phyloP scores from a whole-genome alignment of 2,888 invertebrate species.

The Drosophila nr. fundita region DNA sequence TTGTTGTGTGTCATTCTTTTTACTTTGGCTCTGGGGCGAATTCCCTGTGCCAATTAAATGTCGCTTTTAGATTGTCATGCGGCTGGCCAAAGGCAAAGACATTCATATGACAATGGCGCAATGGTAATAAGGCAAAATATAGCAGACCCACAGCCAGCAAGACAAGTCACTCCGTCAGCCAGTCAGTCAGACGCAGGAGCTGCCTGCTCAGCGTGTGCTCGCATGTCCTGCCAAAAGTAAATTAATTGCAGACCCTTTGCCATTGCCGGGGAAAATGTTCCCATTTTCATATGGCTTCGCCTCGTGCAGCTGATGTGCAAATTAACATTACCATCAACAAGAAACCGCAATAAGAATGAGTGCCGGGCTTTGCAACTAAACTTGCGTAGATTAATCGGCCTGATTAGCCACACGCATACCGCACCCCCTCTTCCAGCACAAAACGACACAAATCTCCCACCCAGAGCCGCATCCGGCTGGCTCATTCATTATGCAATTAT shows the following conservation, averaged over 20 bases:
- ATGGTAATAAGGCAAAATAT: constrained; percentile 59
- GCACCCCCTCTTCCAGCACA: neutral
- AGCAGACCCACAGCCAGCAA: constrained; percentile 23
- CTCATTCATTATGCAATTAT: constrained; percentile 82
- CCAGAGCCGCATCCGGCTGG: constrained; percentile 35
- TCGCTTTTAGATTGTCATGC: constrained; percentile 66
- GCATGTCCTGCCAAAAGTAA: constrained; percentile 78
- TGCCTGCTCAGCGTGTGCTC: constrained; percentile 62
- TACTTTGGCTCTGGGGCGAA: constrained; percentile 35
- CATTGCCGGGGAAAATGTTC: constrained; percentile 29
- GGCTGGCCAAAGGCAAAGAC: constrained; percentile 38
- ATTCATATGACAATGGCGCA: constrained; percentile 64
- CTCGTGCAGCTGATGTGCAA: constrained; percentile 64
- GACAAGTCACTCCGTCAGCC: constrained; percentile 47
- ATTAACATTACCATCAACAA: constrained; percentile 75
- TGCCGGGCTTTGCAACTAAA: constrained; percentile 36
- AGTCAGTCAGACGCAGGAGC: constrained; percentile 6
- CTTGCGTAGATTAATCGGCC: constrained; percentile 78
- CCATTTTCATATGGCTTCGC: constrained; percentile 30
- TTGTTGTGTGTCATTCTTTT: constrained; percentile 56
- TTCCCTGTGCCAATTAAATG: constrained; percentile 74
- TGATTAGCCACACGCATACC: constrained; percentile 72
- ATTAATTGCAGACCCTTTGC: constrained; percentile 70
- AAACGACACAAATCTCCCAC: constrained; percentile 6
- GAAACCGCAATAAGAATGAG: constrained; percentile 42